Conservation (phyloP, 1,140 invertebrate genomes). For the Neelides sp. region DNA sequence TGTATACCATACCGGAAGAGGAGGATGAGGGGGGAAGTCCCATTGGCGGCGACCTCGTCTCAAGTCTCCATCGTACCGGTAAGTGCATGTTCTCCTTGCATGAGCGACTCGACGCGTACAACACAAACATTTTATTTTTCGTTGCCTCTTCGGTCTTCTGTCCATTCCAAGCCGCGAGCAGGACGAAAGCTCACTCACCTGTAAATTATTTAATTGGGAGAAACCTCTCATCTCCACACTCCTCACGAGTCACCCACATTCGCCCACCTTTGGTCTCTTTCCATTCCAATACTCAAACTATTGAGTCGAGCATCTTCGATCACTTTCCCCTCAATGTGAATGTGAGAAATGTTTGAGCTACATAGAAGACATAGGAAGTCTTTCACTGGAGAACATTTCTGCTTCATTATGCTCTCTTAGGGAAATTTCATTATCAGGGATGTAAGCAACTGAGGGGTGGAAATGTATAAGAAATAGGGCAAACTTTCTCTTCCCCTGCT, state of each 20-base stretch:
- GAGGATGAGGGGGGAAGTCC: slow-evolving; percentile 43
- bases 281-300: slow-evolving; percentile 23
- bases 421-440: too few relatives aligned
- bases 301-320: slow-evolving; percentile 32
- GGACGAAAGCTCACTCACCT: slow-evolving; percentile 28
- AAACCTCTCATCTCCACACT: not conserved
- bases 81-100: slow-evolving; percentile 10
- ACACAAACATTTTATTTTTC: too few relatives aligned
- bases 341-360: not conserved
- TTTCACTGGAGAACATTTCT: too few relatives aligned
- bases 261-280: slow-evolving; percentile 5
- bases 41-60: slow-evolving; percentile 39
- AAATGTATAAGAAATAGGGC: too few relatives aligned
- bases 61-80: slow-evolving; percentile 35
- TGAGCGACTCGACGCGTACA: slow-evolving; percentile 18
- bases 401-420: too few relatives aligned
- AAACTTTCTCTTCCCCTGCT: too few relatives aligned
- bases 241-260: not conserved
- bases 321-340: not conserved
- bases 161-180: slow-evolving; percentile 12
- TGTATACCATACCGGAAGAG: slow-evolving; percentile 45
- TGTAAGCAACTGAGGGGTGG: too few relatives aligned
- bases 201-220: too few relatives aligned
- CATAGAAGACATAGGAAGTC: too few relatives aligned
- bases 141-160: slow-evolving; percentile 24